Evolutionary conservation across 2,797 vertebrate genomes (phyloP), one percentile per base, ranked within the genome.

Genomic region (Babyrousa celebensis): DNA sequence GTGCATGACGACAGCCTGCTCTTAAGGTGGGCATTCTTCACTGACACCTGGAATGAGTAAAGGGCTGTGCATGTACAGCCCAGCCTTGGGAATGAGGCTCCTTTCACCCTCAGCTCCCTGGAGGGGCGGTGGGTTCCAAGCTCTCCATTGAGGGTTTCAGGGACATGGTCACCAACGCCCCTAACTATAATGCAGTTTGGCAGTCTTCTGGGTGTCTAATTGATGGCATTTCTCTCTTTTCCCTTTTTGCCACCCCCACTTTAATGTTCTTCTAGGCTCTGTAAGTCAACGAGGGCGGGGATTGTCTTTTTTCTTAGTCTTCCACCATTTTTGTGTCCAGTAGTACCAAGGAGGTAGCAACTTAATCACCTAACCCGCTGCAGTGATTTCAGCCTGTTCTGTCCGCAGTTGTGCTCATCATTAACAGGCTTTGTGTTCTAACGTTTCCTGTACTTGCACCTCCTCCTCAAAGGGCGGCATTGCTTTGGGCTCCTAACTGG

Each of bases 1-100:
- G n/a, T 20, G 1, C n/a, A 0, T n/a, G 36, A 32, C 58, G 15
- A 12, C 20, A 4, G 67, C 16, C 0, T 4, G 10, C 12, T 2
- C 84, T 63, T 29, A 10, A 43, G 85, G 54, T n/a, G 6, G 79
- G 23, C 17, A 1, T 68, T 25, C 16, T 54, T 63, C 62, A 3
- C 40, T 23, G 7, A 62, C n/a, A 12, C 25, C 23, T 32, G 20
- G 36, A 20, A 12, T 43, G 68, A 16, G 17, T 25, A 9, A 16
- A 32, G n/a, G 12, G 23, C 65, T 3, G 0, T 20, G 11, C 16
- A 5, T 1, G 25, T 16, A 15, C 1, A 29, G 29, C 71, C 27
- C 60, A 3, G 40, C 74, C 40, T 23, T 12, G 18, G 29, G 5
- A 25, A 29, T 27, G 6, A 8, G 21, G 29, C 8, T 9, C 48